Evolutionary conservation across 2,797 vertebrate genomes (phyloP), one percentile per base, ranked within the genome.

Genomic region (Petrocephalus sullivani): DNA sequence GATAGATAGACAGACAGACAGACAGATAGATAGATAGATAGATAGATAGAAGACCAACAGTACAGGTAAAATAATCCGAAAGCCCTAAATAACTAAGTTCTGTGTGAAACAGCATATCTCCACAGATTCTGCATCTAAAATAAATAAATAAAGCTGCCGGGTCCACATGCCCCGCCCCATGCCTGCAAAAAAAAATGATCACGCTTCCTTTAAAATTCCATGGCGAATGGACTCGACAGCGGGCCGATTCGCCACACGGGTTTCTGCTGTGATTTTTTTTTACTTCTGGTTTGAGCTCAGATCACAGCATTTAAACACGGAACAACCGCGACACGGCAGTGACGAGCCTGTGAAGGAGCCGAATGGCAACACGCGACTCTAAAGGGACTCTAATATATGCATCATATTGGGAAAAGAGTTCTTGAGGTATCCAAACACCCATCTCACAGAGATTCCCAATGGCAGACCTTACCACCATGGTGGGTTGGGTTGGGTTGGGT

Each of bases 351-450:
- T 7, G 12, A 61, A 21, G 7, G 6, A 7, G 19, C 14, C 4
- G 37, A 78, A 41, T 3, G 1, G 16, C 71, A 16, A 78, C 0
- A 1, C 37, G 2, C 7, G 16, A 0, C 37, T 12, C 33, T 78
- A 19, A 19, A 41, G 16, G 19, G 3, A 2, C 37, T 28, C 28
- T 1, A 78, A 81, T 86, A 7, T 86, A 78, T 87, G 88, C 87
- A 86, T 89, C 53, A 91, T 87, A 91, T 86, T 87, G 87, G 89
- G 90, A 90, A 92, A 90, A 87, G 6, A 84, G 82, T 64, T 89
- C 84, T 49, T 64, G 37, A 89, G 82, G 57, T 88, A 46, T 86
- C 33, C 41, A 85, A 87, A 33, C 87, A 88, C 91, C 71, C 41
- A 64, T 91, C 90, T 89, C 81, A 89, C 75, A 0, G 51, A 88